Conservation (phyloP, 2,888 invertebrate species). For the Dugesia japonica region DNA sequence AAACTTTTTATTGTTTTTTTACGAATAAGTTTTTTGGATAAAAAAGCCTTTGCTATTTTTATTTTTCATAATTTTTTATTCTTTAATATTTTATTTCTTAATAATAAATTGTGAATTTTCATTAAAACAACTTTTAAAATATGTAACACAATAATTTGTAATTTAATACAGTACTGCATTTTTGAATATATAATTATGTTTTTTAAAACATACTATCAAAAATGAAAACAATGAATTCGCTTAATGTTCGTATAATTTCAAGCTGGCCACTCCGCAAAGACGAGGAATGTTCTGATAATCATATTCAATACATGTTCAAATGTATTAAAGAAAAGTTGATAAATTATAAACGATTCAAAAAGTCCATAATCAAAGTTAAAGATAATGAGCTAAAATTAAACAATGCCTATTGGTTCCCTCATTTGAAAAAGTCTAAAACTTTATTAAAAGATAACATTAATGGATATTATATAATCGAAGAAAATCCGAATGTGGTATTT, state of each 20-base stretch:
- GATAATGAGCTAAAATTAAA: not conserved
- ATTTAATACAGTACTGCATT: not conserved
- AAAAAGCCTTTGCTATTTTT: no score
- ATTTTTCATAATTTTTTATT: no score
- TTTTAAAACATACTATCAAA: not conserved
- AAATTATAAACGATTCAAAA: conserved; percentile 3
- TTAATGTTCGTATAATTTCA: conserved; percentile 1
- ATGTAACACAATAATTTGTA: not conserved
- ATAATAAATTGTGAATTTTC: no score
- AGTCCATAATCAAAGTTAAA: not conserved
- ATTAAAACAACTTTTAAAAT: no score
- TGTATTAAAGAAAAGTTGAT: not conserved
- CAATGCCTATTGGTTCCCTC: not conserved
- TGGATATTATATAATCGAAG: not conserved
- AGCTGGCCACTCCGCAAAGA: not conserved
- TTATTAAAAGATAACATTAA: not conserved
- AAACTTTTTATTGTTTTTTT: no score
- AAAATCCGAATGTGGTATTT: not conserved
- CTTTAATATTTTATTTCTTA: no score
- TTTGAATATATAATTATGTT: not conserved
- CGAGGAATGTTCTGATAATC: not conserved
- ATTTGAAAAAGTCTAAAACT: not conserved
- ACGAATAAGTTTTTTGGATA: no score
- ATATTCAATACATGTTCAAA: not conserved
- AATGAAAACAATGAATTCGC: not conserved